These are phyloP conservation scores for Cyprinus carpio DNA, from an alignment of 2,113 vertebrate genomes.

Conservation along the genomic window DNA sequence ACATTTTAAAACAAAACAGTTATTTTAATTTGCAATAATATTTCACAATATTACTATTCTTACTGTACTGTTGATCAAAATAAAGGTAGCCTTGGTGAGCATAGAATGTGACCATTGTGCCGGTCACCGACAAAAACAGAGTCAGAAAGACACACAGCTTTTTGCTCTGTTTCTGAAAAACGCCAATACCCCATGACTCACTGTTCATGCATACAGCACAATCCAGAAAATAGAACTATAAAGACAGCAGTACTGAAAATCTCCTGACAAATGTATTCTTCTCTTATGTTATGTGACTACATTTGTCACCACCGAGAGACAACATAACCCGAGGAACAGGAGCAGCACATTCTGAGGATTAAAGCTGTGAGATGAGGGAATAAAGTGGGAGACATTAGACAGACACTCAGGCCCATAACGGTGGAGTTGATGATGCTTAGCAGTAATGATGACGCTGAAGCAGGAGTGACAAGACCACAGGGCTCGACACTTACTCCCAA, in stretches of 20 bases:
- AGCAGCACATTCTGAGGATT: conserved; percentile 22
- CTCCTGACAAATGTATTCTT: neutral
- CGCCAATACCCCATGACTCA: neutral
- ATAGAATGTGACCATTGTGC: neutral
- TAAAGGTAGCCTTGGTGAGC: neutral
- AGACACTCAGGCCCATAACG: conserved; percentile 37
- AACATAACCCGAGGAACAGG: neutral
- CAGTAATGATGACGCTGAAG: conserved; percentile 23
- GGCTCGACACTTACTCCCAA: conserved; percentile 46
- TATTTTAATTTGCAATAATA: neutral
- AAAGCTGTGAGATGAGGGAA: conserved; percentile 46
- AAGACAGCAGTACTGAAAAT: neutral
- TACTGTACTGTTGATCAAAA: neutral
- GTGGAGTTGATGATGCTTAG: conserved; percentile 52
- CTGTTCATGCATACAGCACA: neutral
- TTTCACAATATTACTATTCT: neutral
- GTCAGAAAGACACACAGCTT: neutral
- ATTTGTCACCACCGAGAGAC: neutral
- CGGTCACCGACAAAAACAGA: neutral
- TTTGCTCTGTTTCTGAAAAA: neutral
- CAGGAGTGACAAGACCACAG: conserved; percentile 38
- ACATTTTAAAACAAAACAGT: neutral
- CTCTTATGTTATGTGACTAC: neutral
- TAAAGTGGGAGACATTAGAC: conserved; percentile 45
- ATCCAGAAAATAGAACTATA: neutral